Evolutionary conservation across 2,797 vertebrate genomes (phyloP).

Genomic region (Chanos chanos): DNA sequence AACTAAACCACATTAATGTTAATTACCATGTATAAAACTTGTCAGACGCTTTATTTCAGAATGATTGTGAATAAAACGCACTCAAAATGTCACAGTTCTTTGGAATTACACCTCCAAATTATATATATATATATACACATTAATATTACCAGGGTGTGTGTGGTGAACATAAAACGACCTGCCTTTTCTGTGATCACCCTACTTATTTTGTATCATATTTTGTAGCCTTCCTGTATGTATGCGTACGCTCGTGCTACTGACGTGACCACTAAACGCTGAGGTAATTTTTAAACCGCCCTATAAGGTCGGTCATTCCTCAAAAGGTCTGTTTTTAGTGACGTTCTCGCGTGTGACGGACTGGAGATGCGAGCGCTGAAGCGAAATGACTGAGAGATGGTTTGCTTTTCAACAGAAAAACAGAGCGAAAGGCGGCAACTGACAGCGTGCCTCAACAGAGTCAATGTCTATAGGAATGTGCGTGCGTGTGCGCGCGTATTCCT

Average conservation of each 20-base stretch:
- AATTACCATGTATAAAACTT: no score
- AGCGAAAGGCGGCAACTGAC: neutral
- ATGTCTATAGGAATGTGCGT: neutral
- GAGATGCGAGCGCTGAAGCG: constrained; percentile 44
- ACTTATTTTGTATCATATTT: no score
- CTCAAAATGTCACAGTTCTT: no score
- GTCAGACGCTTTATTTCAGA: no score
- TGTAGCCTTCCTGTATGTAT: no score
- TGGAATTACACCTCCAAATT: no score
- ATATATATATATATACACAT: no score
- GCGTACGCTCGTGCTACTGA: neutral
- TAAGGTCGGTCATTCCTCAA: neutral
- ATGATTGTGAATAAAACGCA: no score
- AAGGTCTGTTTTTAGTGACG: constrained; percentile 22
- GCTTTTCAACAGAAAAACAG: neutral
- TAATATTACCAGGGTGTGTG: no score
- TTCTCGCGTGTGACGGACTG: constrained; percentile 43
- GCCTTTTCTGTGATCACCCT: no score
- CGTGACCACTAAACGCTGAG: neutral
- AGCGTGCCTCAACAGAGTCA: neutral
- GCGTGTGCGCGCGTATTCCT: neutral
- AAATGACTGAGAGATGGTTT: constrained; percentile 52
- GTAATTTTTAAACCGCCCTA: neutral
- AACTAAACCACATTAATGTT: no score
- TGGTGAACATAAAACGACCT: no score